These are phyloP conservation scores for Lasioglossum baleicum DNA, from an alignment of 1,140 invertebrate genomes.

Conservation along the genomic window DNA sequence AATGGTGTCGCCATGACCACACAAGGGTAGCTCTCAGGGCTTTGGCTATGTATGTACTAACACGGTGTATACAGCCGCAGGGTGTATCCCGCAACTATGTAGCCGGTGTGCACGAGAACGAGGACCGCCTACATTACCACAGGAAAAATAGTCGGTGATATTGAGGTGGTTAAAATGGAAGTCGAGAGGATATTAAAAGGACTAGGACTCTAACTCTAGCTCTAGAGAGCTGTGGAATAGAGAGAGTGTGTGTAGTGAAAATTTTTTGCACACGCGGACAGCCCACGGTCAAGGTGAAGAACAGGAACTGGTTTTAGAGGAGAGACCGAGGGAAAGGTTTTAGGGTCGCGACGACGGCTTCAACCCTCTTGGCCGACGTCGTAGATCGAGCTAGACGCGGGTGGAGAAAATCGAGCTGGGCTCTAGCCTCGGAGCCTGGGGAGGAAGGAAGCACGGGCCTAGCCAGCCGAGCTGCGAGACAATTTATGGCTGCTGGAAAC, in stretches of 20 bases:
- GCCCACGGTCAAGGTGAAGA: conserved; percentile 37
- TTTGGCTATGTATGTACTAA: background rate
- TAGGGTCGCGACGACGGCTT: conserved; percentile 12
- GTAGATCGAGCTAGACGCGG: conserved; percentile 39
- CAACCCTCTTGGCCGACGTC: conserved; percentile 10
- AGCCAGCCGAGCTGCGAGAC: conserved; percentile 64
- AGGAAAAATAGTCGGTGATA: conserved; percentile 12
- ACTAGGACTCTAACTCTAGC: too few species aligned
- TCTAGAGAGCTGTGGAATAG: too few species aligned
- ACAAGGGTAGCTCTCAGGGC: background rate
- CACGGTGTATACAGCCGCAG: background rate
- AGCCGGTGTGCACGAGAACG: background rate
- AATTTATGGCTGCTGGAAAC: conserved; percentile 70
- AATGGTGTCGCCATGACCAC: conserved; percentile 37
- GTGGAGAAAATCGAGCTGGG: conserved; percentile 51
- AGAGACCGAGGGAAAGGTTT: background rate
- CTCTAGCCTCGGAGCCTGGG: conserved; percentile 32
- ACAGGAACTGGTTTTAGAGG: conserved; percentile 6
- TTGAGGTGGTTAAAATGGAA: background rate
- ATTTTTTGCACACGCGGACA: conserved; percentile 5
- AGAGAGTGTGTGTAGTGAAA: background rate
- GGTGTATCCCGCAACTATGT: conserved; percentile 15
- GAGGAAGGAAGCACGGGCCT: conserved; percentile 61
- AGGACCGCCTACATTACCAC: background rate
- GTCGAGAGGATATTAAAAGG: too few species aligned